Evolutionary conservation across 2,113 vertebrate genomes (phyloP).

Genomic region (Varanus salvator): DNA sequence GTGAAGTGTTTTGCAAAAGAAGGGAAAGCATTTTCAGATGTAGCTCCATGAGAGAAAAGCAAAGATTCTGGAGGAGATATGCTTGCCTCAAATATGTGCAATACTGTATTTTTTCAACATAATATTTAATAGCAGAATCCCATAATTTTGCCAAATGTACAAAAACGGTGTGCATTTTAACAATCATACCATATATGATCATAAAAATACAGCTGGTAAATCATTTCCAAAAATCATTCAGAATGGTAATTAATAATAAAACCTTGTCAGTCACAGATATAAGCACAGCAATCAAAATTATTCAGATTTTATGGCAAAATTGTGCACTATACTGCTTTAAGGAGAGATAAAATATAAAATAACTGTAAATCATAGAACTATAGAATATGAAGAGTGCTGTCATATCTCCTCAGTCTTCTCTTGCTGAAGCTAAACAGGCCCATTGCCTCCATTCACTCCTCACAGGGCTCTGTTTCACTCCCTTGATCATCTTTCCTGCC

Average conservation of each 20-base stretch:
- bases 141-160: not conserved
- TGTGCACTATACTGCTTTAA: not conserved
- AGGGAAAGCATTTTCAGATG: not conserved
- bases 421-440: too few species aligned
- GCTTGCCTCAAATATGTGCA: not conserved
- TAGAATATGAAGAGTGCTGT: too few species aligned
- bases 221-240: not conserved
- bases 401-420: too few species aligned
- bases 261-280: not conserved
- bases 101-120: not conserved
- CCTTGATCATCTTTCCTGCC: too few species aligned
- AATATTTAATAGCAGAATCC: not conserved
- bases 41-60: not conserved
- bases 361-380: too few species aligned
- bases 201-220: not conserved
- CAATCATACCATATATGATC: not conserved
- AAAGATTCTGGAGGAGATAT: not conserved
- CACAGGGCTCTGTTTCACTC: too few species aligned
- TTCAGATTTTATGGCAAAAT: not conserved
- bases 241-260: not conserved
- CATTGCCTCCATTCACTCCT: too few species aligned
- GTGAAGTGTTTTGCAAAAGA: fast-evolving
- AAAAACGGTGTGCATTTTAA: not conserved
- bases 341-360: not conserved
- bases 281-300: not conserved